phyloP scores from a whole-genome alignment of 2,888 invertebrate genomes.

The Epsilonema sp. region DNA sequence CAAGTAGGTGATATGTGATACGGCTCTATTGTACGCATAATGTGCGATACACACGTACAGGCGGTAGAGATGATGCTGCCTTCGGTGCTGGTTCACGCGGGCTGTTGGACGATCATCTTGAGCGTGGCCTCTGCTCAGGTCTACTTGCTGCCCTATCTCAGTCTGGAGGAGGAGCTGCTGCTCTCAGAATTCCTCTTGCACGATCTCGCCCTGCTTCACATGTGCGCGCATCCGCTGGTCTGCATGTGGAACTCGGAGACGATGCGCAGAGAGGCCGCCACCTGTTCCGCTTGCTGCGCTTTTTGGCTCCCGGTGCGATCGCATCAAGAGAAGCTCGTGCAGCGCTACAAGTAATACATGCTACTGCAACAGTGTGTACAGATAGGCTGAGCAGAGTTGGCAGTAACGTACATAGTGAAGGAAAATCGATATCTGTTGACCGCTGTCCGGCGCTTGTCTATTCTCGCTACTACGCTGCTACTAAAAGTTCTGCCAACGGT shows the following conservation, averaged over 20 bases:
- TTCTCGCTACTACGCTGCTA: no score
- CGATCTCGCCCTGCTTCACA: not conserved
- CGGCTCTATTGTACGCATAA: no score
- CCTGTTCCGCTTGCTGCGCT: not conserved
- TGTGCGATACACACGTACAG: no score
- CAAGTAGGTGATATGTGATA: no score
- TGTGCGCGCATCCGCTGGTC: conserved; percentile 1
- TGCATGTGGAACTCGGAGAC: not conserved
- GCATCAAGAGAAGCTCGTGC: not conserved
- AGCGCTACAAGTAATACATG: no score
- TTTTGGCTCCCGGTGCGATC: not conserved
- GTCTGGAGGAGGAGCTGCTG: not conserved
- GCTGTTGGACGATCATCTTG: conserved; percentile 4
- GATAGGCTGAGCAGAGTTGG: no score
- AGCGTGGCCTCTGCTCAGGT: not conserved
- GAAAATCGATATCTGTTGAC: no score
- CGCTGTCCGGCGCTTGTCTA: no score
- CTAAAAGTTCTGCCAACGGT: no score
- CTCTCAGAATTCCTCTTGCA: conserved; percentile 1
- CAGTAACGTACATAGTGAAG: no score
- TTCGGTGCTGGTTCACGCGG: conserved; percentile 1
- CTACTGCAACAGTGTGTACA: no score
- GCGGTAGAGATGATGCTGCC: conserved; percentile 1
- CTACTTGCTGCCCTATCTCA: not conserved
- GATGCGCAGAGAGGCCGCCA: not conserved